Evolutionary conservation across 2,888 invertebrate species (phyloP).

Genomic region (Mechanitis messenoides): DNA sequence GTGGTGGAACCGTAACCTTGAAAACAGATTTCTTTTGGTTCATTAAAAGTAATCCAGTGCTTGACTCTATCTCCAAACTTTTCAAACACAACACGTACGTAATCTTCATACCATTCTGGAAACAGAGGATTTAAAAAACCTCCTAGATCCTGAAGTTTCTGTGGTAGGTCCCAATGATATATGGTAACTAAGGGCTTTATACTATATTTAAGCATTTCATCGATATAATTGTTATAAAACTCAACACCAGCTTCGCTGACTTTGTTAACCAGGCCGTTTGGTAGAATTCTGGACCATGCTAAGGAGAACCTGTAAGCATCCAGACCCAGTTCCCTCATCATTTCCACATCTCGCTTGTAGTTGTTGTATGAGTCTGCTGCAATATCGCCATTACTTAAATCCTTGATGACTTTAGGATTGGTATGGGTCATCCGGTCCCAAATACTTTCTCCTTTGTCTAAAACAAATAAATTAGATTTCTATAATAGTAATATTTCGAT

Average conservation of each 20-base stretch:
- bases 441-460: conserved; percentile 52
- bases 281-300: conserved; percentile 80
- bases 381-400: conserved; percentile 70
- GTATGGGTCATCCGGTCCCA: conserved; percentile 55
- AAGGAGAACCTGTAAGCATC: conserved; percentile 74
- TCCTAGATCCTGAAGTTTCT: conserved; percentile 72
- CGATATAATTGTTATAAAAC: conserved; percentile 80
- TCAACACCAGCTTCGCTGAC: conserved; percentile 77
- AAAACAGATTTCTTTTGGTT: conserved; percentile 62
- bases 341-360: conserved; percentile 73
- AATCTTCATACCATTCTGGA: conserved; percentile 67
- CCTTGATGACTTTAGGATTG: conserved; percentile 41
- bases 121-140: conserved; percentile 67
- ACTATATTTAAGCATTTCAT: conserved; percentile 76
- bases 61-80: conserved; percentile 71
- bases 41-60: conserved; percentile 77
- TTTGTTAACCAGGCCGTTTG: conserved; percentile 66
- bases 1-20: conserved; percentile 59
- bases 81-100: conserved; percentile 59
- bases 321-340: conserved; percentile 61
- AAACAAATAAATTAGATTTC: background rate
- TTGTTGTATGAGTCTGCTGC: conserved; percentile 78
- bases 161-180: conserved; percentile 75
- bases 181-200: conserved; percentile 78
- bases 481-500: too few species aligned